Percentiles rank a stretch among this genome's conserved stretches.
These are phyloP conservation scores for Maconellicoccus hirsutus DNA, from an alignment of 1,140 invertebrate genomes.

Conservation along the genomic window DNA sequence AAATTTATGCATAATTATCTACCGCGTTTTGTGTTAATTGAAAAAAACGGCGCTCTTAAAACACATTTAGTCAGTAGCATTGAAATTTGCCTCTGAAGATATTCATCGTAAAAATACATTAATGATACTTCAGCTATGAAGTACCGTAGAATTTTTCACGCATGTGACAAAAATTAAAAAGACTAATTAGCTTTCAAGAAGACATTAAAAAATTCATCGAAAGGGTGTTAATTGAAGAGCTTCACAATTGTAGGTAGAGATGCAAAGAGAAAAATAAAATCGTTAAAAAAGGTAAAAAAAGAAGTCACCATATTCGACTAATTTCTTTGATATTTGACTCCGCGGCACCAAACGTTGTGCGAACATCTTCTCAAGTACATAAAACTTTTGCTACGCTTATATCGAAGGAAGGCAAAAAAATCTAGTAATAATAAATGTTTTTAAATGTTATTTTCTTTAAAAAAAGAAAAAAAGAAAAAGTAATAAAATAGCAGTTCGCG, in stretches of 20 bases:
- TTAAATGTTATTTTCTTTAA: background rate
- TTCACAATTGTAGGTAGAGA: no score
- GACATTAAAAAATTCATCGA: background rate
- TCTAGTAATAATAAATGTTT: background rate
- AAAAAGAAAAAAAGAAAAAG: background rate
- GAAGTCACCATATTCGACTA: background rate
- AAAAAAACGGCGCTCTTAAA: no score
- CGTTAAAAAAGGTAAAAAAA: no score
- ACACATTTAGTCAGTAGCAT: no score
- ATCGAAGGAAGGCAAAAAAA: background rate
- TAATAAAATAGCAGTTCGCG: background rate
- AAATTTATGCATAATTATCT: no score
- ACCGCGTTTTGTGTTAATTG: no score
- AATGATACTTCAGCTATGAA: no score
- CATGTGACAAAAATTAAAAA: conserved; percentile 10
- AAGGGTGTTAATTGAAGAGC: background rate
- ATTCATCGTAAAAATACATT: no score
- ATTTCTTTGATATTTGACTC: background rate
- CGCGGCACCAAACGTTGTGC: background rate
- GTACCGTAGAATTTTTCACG: background rate
- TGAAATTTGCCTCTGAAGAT: no score
- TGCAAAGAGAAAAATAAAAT: no score
- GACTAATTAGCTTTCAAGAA: conserved; percentile 7
- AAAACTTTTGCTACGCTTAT: conserved; percentile 3
- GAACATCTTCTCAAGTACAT: background rate